Percentiles rank a stretch among this genome's conserved stretches.
These are phyloP conservation scores for Cheumatopsyche charites DNA, from an alignment of 1,140 invertebrate species.

Conservation along the genomic window DNA sequence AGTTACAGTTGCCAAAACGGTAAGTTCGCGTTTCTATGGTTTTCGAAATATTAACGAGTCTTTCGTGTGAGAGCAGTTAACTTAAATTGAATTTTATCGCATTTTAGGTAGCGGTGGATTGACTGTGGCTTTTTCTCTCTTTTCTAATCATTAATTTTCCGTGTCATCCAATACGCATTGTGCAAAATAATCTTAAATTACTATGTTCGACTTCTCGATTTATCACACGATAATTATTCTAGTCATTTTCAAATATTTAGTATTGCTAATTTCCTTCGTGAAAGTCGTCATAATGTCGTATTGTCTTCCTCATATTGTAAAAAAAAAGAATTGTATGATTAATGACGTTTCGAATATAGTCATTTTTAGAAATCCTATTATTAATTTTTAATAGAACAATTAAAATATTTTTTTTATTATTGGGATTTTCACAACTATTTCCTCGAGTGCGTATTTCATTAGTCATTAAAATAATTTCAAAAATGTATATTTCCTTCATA, in stretches of 20 bases:
- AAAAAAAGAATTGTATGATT: not conserved
- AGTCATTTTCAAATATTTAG: not conserved
- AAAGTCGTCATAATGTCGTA: not conserved
- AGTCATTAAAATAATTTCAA: no score
- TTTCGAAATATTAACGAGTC: conserved; percentile 7
- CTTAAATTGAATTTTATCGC: conserved; percentile 2
- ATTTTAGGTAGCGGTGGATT: not conserved
- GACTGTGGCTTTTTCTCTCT: not conserved
- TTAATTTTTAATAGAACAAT: not conserved
- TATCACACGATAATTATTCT: not conserved
- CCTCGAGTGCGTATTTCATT: no score
- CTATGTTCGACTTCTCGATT: not conserved
- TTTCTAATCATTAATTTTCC: no score
- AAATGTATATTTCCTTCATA: no score
- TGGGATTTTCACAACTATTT: no score
- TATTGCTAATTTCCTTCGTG: not conserved
- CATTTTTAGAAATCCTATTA: not conserved
- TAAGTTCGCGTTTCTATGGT: not conserved
- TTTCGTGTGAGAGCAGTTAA: conserved; percentile 14
- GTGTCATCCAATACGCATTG: no score
- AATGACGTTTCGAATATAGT: not conserved
- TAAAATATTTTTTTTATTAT: not conserved
- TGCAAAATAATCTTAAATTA: not conserved
- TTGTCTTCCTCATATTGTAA: not conserved
- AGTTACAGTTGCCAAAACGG: conserved; percentile 4